Base-by-base conservation (phyloP, 2,113 vertebrate genomes). In the Sorex araneus region DNA sequence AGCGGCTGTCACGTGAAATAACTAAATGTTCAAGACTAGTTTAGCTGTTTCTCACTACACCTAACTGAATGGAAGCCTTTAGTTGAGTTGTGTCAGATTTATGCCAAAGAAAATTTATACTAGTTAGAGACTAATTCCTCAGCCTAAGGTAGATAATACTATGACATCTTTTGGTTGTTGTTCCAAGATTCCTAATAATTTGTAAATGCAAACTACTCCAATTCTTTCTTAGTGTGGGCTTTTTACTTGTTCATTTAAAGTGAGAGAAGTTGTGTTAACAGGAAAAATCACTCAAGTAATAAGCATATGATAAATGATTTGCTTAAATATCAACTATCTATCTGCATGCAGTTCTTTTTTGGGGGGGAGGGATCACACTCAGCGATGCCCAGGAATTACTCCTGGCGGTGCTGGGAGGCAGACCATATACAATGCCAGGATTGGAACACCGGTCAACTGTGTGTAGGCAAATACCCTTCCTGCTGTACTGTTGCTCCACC, bases 191-290 rank as follows among this genome's bases (percentile, higher is more conserved):
- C 60, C 50, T 54, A 75, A 85, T 91, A 88, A 66, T 75, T 43
- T 90, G 18, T 79, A 88, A 90, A 95, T 57, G 60, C 75, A 88
- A 45, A 66, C 8, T 75, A 25, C 82, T 25, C 2, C 92, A 88
- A 81, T 81, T 7, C 13, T 78, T 90, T 71, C 34, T 85, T 27
- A 85, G 27, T 82, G 32, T 3, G 13, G 86, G 54, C 89, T 94
- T 88, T 69, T 54, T 40, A 92, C 60, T 84, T 64, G 75, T 84
- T 90, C 71, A 88, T 79, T 90, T 95, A 92, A 93, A 70, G 79
- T 78, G 67, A 91, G 70, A 95, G 89, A 64, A 77, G 70, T 94
- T 81, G 57, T 78, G 0, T 83, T 60, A 90, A 88, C 10, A 87
- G 64, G 40, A 92, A 94, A 71, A 94, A 74, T 84, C 21, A 82